phyloP scores from a whole-genome alignment of 1,140 invertebrate genomes.

The Telenomus remus region DNA sequence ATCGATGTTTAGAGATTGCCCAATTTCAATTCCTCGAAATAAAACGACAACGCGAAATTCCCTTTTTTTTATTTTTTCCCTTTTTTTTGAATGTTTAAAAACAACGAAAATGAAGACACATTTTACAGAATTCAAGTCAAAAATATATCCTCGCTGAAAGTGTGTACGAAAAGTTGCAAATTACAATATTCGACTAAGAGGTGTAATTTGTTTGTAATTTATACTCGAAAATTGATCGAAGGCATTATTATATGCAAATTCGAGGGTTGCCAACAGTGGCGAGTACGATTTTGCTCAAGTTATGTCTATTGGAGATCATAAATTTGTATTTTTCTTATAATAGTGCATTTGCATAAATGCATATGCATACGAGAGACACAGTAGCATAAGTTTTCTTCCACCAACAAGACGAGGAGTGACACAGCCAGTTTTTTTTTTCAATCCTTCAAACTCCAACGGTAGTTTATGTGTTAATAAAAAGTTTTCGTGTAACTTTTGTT shows the following conservation, averaged over 20 bases:
- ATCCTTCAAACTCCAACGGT: not conserved
- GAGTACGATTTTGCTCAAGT: not conserved
- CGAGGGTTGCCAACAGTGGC: no score
- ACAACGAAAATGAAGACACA: no score
- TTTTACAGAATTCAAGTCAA: no score
- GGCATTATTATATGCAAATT: no score
- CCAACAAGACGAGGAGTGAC: not conserved
- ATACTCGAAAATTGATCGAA: no score
- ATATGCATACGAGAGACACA: slow-evolving; percentile 2
- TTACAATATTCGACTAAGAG: no score
- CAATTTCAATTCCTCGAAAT: slow-evolving; percentile 10
- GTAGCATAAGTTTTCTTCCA: not conserved
- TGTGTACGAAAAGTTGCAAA: no score
- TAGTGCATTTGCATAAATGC: not conserved
- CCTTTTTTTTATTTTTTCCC: not conserved
- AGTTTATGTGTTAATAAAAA: not conserved
- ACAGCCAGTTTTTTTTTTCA: not conserved
- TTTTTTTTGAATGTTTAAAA: no score
- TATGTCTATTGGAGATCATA: slow-evolving; percentile 2
- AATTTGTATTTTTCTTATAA: not conserved
- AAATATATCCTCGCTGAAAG: no score
- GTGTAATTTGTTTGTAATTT: no score
- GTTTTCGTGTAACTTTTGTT: not conserved
- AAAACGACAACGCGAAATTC: not conserved
- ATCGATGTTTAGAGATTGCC: slow-evolving; percentile 41